These are phyloP conservation scores for Eurosta solidaginis DNA, from an alignment of 1,140 invertebrate genomes.

Conservation along the genomic window DNA sequence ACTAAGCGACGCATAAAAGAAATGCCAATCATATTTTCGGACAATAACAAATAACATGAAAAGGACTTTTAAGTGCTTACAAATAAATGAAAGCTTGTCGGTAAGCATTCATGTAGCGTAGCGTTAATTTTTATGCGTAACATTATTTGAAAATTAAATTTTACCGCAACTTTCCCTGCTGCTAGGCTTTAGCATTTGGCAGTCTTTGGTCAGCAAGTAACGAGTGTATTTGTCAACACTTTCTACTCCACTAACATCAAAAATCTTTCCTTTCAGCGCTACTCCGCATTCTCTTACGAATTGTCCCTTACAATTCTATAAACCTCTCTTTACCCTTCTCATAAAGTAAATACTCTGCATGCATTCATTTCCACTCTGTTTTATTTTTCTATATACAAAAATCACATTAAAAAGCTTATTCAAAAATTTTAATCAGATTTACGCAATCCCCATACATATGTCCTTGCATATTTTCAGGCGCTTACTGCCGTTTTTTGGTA, in stretches of 20 bases:
- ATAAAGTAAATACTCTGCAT: neutral
- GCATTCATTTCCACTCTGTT: neutral
- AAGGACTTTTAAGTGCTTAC: neutral
- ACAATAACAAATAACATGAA: neutral
- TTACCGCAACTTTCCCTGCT: neutral
- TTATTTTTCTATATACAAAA: neutral
- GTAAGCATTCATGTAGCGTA: neutral
- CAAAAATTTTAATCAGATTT: constrained; percentile 21
- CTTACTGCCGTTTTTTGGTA: neutral
- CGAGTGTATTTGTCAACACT: neutral
- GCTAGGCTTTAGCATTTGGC: neutral
- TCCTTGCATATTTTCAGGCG: neutral
- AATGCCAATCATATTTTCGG: constrained; percentile 1
- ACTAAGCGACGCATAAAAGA: constrained; percentile 27
- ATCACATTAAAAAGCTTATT: constrained; percentile 23
- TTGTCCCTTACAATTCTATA: neutral
- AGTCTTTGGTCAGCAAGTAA: neutral
- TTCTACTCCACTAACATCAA: neutral
- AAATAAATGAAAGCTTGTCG: neutral
- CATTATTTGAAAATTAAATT: constrained; percentile 25
- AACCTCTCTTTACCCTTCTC: neutral
- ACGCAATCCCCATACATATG: neutral
- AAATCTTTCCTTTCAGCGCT: neutral
- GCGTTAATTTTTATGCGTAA: constrained; percentile 20
- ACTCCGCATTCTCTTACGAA: neutral